phyloP scores from a whole-genome alignment of 37 sponge, comb jelly and placozoan genomes.

The Beroe forskalii region DNA sequence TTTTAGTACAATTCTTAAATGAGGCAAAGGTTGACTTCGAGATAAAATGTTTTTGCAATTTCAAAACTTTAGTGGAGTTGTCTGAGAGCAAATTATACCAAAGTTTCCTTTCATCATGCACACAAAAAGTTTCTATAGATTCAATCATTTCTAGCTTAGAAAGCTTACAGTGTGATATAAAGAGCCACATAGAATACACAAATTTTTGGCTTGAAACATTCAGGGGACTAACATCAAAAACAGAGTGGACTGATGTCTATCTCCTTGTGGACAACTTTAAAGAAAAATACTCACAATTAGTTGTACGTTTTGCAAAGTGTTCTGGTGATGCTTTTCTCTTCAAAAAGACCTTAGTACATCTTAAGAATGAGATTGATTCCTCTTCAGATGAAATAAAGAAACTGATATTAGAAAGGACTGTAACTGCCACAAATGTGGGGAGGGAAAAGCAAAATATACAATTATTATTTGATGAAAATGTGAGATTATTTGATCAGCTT shows the following conservation, averaged over 20 bases:
- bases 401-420: neutral
- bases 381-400: neutral
- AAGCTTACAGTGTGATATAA: neutral
- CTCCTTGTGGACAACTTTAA: constrained; percentile 44
- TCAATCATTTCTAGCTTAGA: neutral
- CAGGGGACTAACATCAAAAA: constrained; percentile 5
- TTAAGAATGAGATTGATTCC: neutral
- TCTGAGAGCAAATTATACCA: neutral
- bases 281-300: constrained; percentile 7
- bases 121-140: neutral
- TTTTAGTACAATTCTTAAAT: neutral
- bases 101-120: neutral
- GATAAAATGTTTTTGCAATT: neutral
- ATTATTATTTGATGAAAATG: constrained; percentile 46
- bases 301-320: neutral
- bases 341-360: neutral
- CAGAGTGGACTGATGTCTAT: constrained; percentile 65
- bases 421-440: neutral
- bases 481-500: constrained; percentile 38
- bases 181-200: neutral
- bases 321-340: neutral
- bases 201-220: constrained; percentile 44
- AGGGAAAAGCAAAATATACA: neutral
- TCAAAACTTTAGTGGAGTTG: neutral
- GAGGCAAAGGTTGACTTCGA: neutral